Evolutionary conservation across 2,113 vertebrate genomes (phyloP).

Genomic region (Laticauda laticaudata): DNA sequence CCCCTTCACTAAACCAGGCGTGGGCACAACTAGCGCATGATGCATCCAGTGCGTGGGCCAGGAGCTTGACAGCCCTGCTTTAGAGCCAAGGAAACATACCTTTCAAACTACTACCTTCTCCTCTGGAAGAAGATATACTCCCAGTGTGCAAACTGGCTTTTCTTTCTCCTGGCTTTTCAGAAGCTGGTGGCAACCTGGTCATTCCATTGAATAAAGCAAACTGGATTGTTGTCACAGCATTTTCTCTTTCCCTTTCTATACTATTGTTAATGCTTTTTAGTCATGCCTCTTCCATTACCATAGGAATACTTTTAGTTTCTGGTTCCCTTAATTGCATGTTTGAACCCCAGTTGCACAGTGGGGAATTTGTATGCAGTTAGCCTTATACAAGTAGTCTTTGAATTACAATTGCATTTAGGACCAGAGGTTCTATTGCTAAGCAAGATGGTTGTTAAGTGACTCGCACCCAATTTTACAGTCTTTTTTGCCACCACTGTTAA

Average conservation of each 20-base stretch:
- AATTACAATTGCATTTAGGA: neutral
- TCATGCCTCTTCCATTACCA: neutral
- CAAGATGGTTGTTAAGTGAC: no score
- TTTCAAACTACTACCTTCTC: neutral
- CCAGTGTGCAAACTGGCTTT: neutral
- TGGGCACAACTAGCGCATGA: no score
- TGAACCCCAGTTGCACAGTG: neutral
- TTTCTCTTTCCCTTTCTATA: neutral
- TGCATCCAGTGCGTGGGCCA: no score
- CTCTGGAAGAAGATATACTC: neutral
- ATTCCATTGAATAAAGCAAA: neutral
- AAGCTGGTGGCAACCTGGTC: neutral
- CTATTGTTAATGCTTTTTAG: neutral
- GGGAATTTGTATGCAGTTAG: neutral
- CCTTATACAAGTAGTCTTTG: neutral
- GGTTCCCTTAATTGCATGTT: neutral
- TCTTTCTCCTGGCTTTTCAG: neutral
- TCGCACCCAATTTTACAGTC: no score
- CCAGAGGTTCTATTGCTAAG: no score
- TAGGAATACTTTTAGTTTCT: neutral
- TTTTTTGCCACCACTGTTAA: no score
- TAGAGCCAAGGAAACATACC: neutral
- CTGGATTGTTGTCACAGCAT: neutral
- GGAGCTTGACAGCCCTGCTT: no score
- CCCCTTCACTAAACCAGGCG: no score